Conservation (phyloP, 2,113 vertebrate genomes). For the Caretta caretta region DNA sequence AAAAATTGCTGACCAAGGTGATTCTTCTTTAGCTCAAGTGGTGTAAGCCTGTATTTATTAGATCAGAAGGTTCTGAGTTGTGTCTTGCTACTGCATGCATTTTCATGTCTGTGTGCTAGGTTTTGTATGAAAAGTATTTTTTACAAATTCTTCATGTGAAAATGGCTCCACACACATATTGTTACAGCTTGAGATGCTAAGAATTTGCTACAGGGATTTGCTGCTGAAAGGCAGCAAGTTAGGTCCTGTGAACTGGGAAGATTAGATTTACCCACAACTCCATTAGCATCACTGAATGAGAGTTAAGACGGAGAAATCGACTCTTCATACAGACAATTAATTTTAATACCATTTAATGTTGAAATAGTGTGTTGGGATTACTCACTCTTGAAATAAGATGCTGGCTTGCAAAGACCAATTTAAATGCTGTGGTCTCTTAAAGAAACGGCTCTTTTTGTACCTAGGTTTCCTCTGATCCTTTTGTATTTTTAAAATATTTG, state of each 20-base stretch:
- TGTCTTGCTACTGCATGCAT: neutral
- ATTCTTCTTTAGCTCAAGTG: neutral
- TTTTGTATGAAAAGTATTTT: neutral
- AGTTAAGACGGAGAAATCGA: neutral
- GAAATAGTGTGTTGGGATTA: neutral
- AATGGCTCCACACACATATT: neutral
- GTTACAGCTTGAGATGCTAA: neutral
- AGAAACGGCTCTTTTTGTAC: neutral
- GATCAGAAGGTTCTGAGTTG: neutral
- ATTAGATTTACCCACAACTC: neutral
- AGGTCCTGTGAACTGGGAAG: neutral
- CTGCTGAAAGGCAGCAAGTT: neutral
- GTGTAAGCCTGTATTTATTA: neutral
- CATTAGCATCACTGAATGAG: neutral
- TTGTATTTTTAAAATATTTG: neutral
- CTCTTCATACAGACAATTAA: neutral
- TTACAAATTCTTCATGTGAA: neutral
- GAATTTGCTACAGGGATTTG: neutral
- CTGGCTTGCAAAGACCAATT: neutral
- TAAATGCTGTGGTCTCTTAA: neutral
- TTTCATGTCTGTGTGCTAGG: neutral
- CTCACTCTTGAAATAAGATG: conserved; percentile 2
- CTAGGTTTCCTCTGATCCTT: neutral
- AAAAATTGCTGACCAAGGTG: neutral
- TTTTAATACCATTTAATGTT: neutral